Base-by-base conservation (phyloP, 2,113 vertebrate genomes). In the Menidia beryllina region DNA sequence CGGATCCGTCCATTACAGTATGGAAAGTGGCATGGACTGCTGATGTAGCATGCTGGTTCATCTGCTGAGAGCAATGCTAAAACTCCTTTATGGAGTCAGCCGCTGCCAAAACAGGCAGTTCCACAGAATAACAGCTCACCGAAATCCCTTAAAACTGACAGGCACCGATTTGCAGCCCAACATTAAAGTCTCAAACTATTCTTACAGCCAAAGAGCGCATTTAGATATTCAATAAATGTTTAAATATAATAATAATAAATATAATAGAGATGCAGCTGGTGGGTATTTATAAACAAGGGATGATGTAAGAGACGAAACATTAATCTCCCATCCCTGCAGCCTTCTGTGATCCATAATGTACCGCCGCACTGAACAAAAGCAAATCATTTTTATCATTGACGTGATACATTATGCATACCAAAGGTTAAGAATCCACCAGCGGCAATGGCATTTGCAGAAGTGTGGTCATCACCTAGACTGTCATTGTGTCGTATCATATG, bases 331-430 rank as follows among this genome's bases (percentile, higher is more conserved):
- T 65, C 17, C 13, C 49, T 48, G 25, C 59, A 77, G 69, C 75
- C 73, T 75, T 69, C 61, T 77, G 59, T 76, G 53, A 25, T 26
- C 25, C 7, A 53, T 39, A 58, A 51, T 49, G 30, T 47, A 49
- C 45, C 23, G 4, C 27, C 45, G 39, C 54, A 26, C 6, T 45
- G 57, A 72, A 52, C 17, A 38, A 56, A 21, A 59, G 58, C 54
- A 59, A 86, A 87, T 81, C 75, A 68, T 50, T 79, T 72, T 51
- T 80, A 89, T 72, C 77, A 73, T 78, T 71, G 64, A 78, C 72
- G 43, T 73, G 70, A 86, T 82, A 41, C 50, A 75, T 81, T 75
- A 66, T 67, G 66, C 58, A 55, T 59, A 61, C 53, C 19, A 0
- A 9, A 41, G 73, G 84, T 87, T 71, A 73, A 73, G 54, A 69